A percentile compares a stretch with the other conserved stretches of the same genome.
Evolutionary conservation across 2,113 vertebrate species (phyloP).

Genomic region (Zingel zingel): DNA sequence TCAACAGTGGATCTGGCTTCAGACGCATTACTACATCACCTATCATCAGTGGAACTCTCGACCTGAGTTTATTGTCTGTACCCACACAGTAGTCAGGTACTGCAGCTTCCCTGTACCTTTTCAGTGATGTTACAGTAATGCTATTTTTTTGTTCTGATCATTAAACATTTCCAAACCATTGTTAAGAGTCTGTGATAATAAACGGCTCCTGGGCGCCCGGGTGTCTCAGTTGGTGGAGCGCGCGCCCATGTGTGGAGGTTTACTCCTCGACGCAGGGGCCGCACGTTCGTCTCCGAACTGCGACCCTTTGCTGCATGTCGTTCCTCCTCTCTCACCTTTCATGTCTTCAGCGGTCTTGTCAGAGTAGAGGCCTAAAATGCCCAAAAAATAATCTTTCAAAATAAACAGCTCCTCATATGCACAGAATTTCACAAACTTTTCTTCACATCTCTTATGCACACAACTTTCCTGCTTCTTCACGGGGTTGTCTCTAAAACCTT

Average conservation of each 20-base stretch:
- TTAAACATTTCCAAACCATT: background rate
- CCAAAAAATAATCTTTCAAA: background rate
- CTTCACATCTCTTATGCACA: background rate
- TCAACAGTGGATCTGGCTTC: constrained; percentile 99
- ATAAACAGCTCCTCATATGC: background rate
- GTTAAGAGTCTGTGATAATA: background rate
- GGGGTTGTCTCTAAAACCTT: background rate
- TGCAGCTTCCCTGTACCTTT: background rate
- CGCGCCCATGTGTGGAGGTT: too few relatives aligned
- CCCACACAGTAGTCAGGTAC: constrained; percentile 98
- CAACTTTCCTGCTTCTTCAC: background rate
- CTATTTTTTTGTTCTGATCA: background rate
- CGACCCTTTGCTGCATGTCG: too few relatives aligned
- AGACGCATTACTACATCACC: constrained; percentile 98
- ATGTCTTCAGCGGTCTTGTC: too few relatives aligned
- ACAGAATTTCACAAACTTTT: background rate
- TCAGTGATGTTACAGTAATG: background rate
- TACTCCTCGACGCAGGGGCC: too few relatives aligned
- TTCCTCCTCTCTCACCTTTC: too few relatives aligned
- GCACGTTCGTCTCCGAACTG: too few relatives aligned
- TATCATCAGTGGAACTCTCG: constrained; percentile 99
- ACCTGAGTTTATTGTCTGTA: constrained; percentile 99
- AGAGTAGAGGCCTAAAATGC: too few relatives aligned
- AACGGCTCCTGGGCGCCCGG: background rate
- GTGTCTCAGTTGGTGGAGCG: too few relatives aligned